Evolutionary conservation across 2,888 invertebrate genomes (phyloP), one percentile per base, ranked within the genome.

Genomic region (Spodoptera picta): DNA sequence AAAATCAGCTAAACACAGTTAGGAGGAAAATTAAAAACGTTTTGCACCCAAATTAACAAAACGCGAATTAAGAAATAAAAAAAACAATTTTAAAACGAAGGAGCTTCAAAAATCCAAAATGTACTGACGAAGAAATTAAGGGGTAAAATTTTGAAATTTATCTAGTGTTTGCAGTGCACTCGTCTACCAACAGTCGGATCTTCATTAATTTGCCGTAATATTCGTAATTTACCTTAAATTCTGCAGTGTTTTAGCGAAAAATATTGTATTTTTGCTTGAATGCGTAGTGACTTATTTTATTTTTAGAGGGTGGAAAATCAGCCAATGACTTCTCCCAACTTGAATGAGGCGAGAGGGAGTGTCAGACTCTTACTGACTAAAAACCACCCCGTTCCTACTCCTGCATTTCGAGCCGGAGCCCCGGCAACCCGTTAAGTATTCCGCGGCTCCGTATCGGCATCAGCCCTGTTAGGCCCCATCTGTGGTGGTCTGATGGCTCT

Each of bases 111-210:
- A 58, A 42, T 23, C 48, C 54, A 10, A 58, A 64, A 54, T 42
- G 62, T 59, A 55, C 45, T 36, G 36, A 5, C 36, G 36, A 36
- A 47, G 48, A 71, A 67, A 63, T 65, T 53, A 62, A 73, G 55
- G 56, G 14, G 63, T 69, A 63, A 69, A 72, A 36, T 36, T 64
- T 75, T 14, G 23, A 51, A 75, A 65, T 65, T 60, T 63, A 75
- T 78, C 63, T 69, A 53, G 72, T 79, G 67, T 73, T 73, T 68
- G 64, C 47, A 59, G 49, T 45, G 60, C 60, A 62, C 77, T 78
- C 54, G 60, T 36, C 44, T 42, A 31, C 58, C 47, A 42, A 57
- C 54, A 55, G 63, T 49, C 44, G 46, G 36, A 42, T 49, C 60
- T 64, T 71, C 75, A 70, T 69, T 65, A 69, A 76, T 70, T 68